These are phyloP conservation scores for Romanogobio albipinnatus DNA, from an alignment of 2,113 vertebrate species.

Conservation along the genomic window DNA sequence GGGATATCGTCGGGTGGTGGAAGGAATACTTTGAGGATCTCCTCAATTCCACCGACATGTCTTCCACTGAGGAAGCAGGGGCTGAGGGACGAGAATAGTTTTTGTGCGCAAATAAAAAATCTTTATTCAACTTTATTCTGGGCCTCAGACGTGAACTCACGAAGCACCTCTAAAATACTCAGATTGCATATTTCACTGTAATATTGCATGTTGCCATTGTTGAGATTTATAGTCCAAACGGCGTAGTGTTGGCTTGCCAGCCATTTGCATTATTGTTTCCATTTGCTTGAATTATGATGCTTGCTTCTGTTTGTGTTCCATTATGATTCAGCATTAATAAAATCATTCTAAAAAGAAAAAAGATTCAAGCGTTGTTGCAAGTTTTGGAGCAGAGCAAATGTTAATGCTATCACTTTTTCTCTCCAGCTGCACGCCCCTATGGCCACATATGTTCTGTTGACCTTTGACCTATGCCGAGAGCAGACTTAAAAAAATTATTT, in stretches of 20 bases:
- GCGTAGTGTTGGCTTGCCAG: background rate
- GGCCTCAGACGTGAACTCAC: too few species aligned
- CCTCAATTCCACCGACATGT: too few species aligned
- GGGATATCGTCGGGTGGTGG: too few species aligned
- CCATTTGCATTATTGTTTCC: background rate
- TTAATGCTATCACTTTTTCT: background rate
- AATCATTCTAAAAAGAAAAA: background rate
- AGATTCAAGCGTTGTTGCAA: background rate
- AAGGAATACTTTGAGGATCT: too few species aligned
- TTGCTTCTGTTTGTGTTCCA: background rate
- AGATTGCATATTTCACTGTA: background rate
- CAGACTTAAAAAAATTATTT: background rate
- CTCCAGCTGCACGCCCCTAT: conserved; percentile 10
- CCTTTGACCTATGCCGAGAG: background rate
- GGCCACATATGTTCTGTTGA: background rate
- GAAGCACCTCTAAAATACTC: too few species aligned
- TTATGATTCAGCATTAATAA: background rate
- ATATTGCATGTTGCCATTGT: background rate
- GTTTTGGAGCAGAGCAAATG: background rate
- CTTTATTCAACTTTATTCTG: too few species aligned
- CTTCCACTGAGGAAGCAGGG: too few species aligned
- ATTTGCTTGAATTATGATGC: background rate
- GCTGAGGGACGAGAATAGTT: too few species aligned
- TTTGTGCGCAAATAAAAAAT: too few species aligned
- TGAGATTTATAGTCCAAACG: background rate